phyloP scores from a whole-genome alignment of 1,140 invertebrate species.

The Nasonia vitripennis region DNA sequence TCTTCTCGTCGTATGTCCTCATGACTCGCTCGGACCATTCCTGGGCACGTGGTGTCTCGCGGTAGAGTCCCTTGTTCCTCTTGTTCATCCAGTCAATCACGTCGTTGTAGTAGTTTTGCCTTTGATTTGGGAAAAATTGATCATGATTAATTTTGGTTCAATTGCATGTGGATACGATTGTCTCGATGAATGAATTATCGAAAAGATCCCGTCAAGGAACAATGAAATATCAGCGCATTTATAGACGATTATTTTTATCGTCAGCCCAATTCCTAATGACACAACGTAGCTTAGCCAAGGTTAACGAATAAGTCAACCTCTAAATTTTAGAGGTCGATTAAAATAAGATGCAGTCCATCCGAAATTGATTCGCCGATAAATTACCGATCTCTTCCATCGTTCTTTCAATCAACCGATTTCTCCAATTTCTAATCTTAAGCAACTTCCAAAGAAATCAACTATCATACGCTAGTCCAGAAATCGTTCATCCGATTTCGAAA shows the following conservation, averaged over 20 bases:
- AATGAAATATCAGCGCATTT: too few species aligned
- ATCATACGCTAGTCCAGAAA: too few species aligned
- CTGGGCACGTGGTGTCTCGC: slow-evolving; percentile 84
- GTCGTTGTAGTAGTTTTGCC: slow-evolving; percentile 89
- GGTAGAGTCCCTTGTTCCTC: slow-evolving; percentile 80
- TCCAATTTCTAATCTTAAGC: too few species aligned
- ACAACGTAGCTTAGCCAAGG: background rate
- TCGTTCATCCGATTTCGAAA: too few species aligned
- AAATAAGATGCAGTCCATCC: too few species aligned
- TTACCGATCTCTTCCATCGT: too few species aligned
- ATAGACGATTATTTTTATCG: background rate
- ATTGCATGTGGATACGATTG: background rate
- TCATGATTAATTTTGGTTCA: too few species aligned
- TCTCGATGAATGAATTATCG: too few species aligned
- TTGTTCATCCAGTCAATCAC: slow-evolving; percentile 88
- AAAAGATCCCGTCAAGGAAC: background rate
- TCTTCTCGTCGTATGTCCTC: slow-evolving; percentile 79
- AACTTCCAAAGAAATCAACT: too few species aligned
- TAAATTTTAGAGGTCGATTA: background rate
- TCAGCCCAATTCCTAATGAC: background rate
- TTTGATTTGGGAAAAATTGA: slow-evolving; percentile 47
- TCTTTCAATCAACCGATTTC: too few species aligned
- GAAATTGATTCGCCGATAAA: too few species aligned
- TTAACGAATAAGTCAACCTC: background rate
- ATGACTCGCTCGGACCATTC: slow-evolving; percentile 88